Conservation (phyloP, 2,797 vertebrate genomes). For the Anas bahamensis region DNA sequence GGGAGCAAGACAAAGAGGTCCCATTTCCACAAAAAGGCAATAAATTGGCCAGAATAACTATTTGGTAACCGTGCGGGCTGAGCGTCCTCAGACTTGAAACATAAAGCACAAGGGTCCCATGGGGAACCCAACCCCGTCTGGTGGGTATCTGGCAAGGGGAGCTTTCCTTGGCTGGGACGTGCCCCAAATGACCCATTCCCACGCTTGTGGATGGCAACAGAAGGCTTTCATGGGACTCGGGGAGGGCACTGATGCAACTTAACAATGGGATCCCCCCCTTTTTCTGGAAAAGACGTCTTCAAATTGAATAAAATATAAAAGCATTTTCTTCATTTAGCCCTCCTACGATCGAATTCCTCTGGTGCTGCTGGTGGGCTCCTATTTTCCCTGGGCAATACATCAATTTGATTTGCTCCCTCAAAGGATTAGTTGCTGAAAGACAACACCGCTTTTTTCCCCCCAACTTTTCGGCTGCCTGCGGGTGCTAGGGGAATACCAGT, state of each 20-base stretch:
- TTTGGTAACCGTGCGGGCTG: not conserved
- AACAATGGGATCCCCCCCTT: not conserved
- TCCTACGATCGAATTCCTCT: not conserved
- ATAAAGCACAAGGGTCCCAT: not conserved
- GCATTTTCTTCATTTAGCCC: not conserved
- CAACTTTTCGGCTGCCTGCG: not conserved
- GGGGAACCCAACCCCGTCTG: not conserved
- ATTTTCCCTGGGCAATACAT: not conserved
- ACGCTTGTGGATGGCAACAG: not conserved
- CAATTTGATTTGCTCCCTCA: conserved; percentile 24
- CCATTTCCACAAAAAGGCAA: not conserved
- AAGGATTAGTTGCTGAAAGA: conserved; percentile 8
- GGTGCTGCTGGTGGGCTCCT: not conserved
- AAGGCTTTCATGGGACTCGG: not conserved
- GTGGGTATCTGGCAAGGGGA: fast-evolving
- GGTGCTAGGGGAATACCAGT: not conserved
- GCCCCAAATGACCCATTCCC: not conserved
- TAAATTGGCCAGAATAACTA: not conserved
- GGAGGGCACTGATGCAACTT: not conserved
- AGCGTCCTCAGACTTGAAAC: not conserved
- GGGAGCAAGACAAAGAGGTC: not conserved
- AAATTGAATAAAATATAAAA: not conserved
- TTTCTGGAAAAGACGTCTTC: not conserved
- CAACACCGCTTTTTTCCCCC: not conserved
- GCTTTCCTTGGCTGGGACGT: not conserved